Conservation (phyloP, 1,140 invertebrate genomes). For the Drosophila pseudoobscura region DNA sequence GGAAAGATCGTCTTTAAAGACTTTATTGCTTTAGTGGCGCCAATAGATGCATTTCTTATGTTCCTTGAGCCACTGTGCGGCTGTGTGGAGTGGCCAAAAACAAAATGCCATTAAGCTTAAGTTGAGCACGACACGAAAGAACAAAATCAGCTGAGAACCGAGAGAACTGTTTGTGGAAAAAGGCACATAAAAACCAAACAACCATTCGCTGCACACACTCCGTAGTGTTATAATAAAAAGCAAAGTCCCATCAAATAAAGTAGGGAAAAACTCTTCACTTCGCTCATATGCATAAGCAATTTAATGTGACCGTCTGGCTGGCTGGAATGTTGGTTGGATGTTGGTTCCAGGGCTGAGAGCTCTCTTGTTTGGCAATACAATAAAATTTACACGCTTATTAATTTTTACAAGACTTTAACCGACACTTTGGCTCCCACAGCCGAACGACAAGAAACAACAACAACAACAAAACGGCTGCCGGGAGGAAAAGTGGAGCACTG, state of each 20-base stretch:
- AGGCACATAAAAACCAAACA: slow-evolving; percentile 29
- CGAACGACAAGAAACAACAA: slow-evolving; percentile 2
- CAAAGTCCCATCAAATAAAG: slow-evolving; percentile 40
- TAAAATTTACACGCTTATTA: slow-evolving; percentile 80
- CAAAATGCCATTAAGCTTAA: slow-evolving; percentile 57
- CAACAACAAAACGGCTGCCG: slow-evolving; percentile 16
- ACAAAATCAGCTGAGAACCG: slow-evolving; percentile 40
- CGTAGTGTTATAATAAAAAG: background rate
- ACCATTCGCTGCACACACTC: too few relatives aligned
- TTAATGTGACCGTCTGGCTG: slow-evolving; percentile 33
- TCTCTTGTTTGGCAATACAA: slow-evolving; percentile 63
- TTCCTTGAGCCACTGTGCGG: too few relatives aligned
- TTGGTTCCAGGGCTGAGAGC: background rate
- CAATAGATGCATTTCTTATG: too few relatives aligned
- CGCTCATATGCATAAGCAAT: slow-evolving; percentile 58
- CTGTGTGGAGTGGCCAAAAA: slow-evolving; percentile 1
- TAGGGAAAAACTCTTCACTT: slow-evolving; percentile 52
- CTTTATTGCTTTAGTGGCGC: too few relatives aligned
- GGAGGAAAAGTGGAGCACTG: slow-evolving; percentile 12
- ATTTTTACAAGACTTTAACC: slow-evolving; percentile 78
- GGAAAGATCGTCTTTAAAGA: too few relatives aligned
- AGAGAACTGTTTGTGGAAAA: slow-evolving; percentile 38
- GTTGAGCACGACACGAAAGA: slow-evolving; percentile 38
- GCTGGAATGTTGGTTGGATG: background rate
- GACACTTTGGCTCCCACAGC: slow-evolving; percentile 63